Evolutionary conservation across 2,113 vertebrate species (phyloP).

Genomic region (Pongo abelii): DNA sequence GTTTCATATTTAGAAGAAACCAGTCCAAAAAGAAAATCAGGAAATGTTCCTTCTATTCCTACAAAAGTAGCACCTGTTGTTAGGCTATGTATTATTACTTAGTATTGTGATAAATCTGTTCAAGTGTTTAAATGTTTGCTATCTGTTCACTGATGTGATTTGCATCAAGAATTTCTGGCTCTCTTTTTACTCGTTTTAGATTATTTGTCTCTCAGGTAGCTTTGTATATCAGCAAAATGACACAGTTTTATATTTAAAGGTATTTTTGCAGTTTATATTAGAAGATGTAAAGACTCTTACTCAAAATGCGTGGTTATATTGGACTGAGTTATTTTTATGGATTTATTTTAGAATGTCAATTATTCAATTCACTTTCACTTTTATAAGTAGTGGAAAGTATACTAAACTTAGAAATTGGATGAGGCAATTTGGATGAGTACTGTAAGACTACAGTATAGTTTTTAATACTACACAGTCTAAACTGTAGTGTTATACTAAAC

Average conservation of each 20-base stretch:
- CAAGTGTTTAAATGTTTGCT: slow-evolving; percentile 7
- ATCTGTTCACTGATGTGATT: neutral
- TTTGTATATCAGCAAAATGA: slow-evolving; percentile 1
- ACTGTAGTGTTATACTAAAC: neutral
- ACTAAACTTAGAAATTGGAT: neutral
- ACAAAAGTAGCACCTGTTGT: slow-evolving; percentile 7
- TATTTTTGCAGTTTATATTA: slow-evolving; percentile 15
- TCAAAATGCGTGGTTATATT: slow-evolving; percentile 26
- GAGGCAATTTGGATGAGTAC: neutral
- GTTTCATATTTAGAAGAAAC: slow-evolving; percentile 42
- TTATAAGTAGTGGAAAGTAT: neutral
- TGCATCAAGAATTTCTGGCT: neutral
- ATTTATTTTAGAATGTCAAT: slow-evolving; percentile 22
- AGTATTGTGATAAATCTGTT: slow-evolving; percentile 20
- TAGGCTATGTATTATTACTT: slow-evolving; percentile 24
- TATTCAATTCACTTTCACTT: neutral
- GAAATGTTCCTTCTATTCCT: neutral
- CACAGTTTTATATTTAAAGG: neutral
- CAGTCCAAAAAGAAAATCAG: neutral
- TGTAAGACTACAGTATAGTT: too few species aligned
- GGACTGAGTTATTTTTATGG: slow-evolving; percentile 6
- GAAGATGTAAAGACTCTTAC: neutral
- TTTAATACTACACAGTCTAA: too few species aligned
- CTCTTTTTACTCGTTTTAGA: slow-evolving; percentile 22
- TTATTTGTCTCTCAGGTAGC: neutral